phyloP scores from a whole-genome alignment of 2,797 vertebrate genomes.

The Prionace glauca region DNA sequence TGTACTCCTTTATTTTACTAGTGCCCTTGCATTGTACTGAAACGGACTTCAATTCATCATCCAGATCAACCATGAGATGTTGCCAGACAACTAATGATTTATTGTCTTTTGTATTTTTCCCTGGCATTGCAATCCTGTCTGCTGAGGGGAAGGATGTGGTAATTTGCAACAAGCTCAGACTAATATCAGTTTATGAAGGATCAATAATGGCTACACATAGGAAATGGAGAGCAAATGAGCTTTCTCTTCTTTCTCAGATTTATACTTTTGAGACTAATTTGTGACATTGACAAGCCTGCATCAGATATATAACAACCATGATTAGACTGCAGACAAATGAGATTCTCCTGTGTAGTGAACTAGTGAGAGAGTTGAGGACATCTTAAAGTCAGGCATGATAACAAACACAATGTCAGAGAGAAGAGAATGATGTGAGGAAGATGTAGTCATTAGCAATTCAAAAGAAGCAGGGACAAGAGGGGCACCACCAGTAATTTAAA shows the following conservation, averaged over 20 bases:
- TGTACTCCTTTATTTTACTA: not conserved
- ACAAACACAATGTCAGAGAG: conserved; percentile 3
- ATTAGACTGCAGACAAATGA: conserved; percentile 26
- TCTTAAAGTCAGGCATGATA: conserved; percentile 32
- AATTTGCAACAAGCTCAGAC: not conserved
- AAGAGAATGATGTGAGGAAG: not conserved
- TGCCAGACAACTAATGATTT: conserved; percentile 35
- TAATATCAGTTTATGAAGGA: conserved; percentile 5
- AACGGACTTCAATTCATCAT: conserved; percentile 35
- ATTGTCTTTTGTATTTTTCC: conserved; percentile 8
- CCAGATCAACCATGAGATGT: conserved; percentile 11
- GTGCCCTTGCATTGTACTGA: conserved; percentile 36
- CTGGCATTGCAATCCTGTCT: conserved; percentile 19
- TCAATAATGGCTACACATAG: conserved; percentile 4
- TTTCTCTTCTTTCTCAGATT: not conserved
- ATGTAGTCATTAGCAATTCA: not conserved
- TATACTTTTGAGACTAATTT: not conserved
- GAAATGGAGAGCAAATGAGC: not conserved
- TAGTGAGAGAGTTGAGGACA: conserved; percentile 9
- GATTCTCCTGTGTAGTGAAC: not conserved
- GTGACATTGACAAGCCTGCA: not conserved
- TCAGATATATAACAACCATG: conserved; percentile 15
- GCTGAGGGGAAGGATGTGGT: conserved; percentile 10
- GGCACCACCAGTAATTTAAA: not conserved
- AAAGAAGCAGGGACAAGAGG: not conserved